These are phyloP conservation scores for Kudoa iwatai DNA, from an alignment of 30 jellyfish, hydroid and myxozoan species.

Conservation along the genomic window DNA sequence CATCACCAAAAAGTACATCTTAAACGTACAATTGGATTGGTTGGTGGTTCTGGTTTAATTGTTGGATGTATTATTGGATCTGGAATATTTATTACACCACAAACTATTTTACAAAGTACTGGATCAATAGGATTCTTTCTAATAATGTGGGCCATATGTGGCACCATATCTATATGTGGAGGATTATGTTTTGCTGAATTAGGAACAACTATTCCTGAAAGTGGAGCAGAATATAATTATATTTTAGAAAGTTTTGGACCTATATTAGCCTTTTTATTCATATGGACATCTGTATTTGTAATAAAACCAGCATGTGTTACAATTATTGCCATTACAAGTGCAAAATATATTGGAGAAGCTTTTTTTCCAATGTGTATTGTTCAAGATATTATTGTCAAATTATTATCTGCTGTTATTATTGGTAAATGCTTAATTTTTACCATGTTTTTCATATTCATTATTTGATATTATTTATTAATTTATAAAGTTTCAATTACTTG, in stretches of 20 bases:
- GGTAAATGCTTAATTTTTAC: conserved; percentile 10
- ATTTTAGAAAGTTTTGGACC: conserved; percentile 16
- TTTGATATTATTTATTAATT: too few relatives aligned
- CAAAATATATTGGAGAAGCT: conserved; percentile 18
- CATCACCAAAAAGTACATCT: too few relatives aligned
- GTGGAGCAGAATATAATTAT: conserved; percentile 34
- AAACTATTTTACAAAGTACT: conserved; percentile 6
- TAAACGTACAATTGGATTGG: too few relatives aligned
- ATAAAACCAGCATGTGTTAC: conserved; percentile 41
- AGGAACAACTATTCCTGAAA: conserved; percentile 20
- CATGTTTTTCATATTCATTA: too few relatives aligned
- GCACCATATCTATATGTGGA: conserved; percentile 10
- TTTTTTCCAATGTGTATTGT: conserved; percentile 16
- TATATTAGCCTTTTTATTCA: conserved; percentile 20
- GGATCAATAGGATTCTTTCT: conserved; percentile 17
- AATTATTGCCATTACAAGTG: conserved; percentile 17
- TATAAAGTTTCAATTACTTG: conserved; percentile 13
- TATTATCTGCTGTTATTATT: conserved; percentile 19
- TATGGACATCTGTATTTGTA: conserved; percentile 35
- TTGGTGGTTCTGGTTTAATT: conserved; percentile 26
- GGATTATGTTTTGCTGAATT: conserved; percentile 28
- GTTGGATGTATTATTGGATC: conserved; percentile 45
- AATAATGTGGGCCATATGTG: conserved; percentile 16
- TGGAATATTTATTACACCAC: conserved; percentile 26
- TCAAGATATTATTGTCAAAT: conserved; percentile 15